Percentiles rank a stretch among this genome's conserved stretches.
phyloP scores from a whole-genome alignment of 2,888 invertebrate genomes.

The Ectropis crepuscularia region DNA sequence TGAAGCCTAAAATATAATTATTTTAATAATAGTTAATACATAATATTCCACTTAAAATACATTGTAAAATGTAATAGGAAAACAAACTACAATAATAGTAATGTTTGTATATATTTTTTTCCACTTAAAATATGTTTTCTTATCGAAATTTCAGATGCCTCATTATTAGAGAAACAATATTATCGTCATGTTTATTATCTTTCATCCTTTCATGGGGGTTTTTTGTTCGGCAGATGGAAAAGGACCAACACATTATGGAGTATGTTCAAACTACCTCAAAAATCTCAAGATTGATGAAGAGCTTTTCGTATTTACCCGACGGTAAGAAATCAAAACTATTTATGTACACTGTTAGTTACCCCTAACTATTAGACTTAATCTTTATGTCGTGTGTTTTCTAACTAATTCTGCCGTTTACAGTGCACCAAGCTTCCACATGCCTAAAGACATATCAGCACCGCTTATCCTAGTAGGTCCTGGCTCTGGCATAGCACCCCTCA shows the following conservation, averaged over 20 bases:
- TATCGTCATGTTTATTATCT: background rate
- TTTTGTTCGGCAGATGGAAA: slow-evolving; percentile 86
- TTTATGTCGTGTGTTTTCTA: slow-evolving; percentile 17
- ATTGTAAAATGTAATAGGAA: background rate
- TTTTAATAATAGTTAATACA: too few species aligned
- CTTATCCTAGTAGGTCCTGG: slow-evolving; percentile 95
- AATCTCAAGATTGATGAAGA: slow-evolving; percentile 87
- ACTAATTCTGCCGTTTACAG: slow-evolving; percentile 75
- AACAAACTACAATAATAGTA: background rate
- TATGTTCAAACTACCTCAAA: slow-evolving; percentile 95
- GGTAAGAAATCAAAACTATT: slow-evolving; percentile 77
- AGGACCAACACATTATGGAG: slow-evolving; percentile 94
- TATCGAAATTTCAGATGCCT: too few species aligned
- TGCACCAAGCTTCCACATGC: slow-evolving; percentile 94
- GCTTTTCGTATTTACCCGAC: slow-evolving; percentile 90
- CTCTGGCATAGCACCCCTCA: slow-evolving; percentile 97
- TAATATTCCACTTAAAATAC: too few species aligned
- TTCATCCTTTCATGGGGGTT: background rate
- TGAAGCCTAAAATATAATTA: too few species aligned
- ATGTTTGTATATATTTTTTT: too few species aligned
- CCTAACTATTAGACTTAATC: background rate
- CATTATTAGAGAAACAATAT: too few species aligned
- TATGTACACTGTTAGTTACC: background rate
- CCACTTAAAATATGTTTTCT: too few species aligned
- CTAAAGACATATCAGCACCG: slow-evolving; percentile 89